Conservation (phyloP, 1,140 invertebrate species). For the Sycophila sp. region DNA sequence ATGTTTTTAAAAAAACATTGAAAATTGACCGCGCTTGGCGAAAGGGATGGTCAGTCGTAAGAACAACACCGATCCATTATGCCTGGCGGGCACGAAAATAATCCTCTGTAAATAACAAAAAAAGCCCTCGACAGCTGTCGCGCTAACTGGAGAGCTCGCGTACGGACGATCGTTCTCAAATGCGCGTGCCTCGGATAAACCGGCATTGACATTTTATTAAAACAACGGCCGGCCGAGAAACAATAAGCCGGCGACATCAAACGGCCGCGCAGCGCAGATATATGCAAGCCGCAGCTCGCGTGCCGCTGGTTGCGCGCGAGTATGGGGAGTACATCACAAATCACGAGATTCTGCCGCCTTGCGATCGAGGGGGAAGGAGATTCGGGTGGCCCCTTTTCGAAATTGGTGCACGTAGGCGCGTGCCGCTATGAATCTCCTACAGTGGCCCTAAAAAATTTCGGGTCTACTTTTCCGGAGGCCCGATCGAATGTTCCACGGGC, state of each 20-base stretch:
- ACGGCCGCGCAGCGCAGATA: background rate
- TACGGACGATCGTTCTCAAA: slow-evolving; percentile 3
- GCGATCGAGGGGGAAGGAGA: too few relatives aligned
- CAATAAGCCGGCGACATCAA: background rate
- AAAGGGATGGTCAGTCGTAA: too few relatives aligned
- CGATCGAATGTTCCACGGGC: too few relatives aligned
- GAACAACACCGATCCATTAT: background rate
- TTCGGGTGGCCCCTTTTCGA: too few relatives aligned
- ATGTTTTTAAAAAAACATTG: too few relatives aligned
- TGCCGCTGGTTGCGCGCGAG: background rate
- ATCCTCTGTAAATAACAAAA: background rate
- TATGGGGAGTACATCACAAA: background rate
- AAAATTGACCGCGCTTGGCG: too few relatives aligned
- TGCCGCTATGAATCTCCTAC: too few relatives aligned
- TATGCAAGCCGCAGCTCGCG: background rate
- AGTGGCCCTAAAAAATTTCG: too few relatives aligned
- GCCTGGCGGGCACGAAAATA: background rate
- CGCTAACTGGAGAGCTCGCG: background rate
- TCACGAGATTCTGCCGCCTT: too few relatives aligned
- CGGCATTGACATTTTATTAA: background rate
- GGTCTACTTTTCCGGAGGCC: too few relatives aligned
- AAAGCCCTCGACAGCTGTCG: background rate
- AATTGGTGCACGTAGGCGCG: too few relatives aligned
- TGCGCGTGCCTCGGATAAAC: background rate
- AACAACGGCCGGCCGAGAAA: too few relatives aligned